Conservation (phyloP, 1,140 invertebrate genomes). For the Myzus persicae region DNA sequence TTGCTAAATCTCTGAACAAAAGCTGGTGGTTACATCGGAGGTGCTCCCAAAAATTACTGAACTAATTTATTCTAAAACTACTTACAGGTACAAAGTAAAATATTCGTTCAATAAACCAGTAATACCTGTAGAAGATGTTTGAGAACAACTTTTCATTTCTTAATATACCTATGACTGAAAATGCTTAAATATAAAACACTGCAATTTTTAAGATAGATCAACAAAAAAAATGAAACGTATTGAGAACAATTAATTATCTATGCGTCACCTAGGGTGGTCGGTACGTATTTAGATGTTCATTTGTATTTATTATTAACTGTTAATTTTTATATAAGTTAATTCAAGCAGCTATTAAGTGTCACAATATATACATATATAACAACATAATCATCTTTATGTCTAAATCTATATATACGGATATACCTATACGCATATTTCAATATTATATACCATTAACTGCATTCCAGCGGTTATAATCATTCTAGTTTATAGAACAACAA, state of each 20-base stretch:
- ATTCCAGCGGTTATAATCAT: conserved; percentile 30
- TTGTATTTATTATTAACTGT: neutral
- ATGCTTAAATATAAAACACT: neutral
- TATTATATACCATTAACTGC: neutral
- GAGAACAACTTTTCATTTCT: neutral
- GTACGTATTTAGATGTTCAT: neutral
- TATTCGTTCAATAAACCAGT: neutral
- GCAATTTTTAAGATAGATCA: neutral
- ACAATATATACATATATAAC: neutral
- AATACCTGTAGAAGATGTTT: neutral
- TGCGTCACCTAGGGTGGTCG: neutral
- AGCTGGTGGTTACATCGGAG: neutral
- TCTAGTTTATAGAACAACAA: conserved; percentile 45
- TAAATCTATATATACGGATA: neutral
- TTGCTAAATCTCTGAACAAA: no score
- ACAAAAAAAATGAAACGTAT: neutral
- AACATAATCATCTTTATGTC: neutral
- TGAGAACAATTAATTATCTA: neutral
- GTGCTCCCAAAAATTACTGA: neutral
- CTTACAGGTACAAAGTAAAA: neutral
- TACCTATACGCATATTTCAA: neutral
- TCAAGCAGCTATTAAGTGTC: neutral
- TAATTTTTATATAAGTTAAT: no score
- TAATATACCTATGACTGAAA: neutral
- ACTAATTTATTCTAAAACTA: neutral